Conservation (phyloP, 2,797 vertebrate species). For the Gymnothorax reevesii region DNA sequence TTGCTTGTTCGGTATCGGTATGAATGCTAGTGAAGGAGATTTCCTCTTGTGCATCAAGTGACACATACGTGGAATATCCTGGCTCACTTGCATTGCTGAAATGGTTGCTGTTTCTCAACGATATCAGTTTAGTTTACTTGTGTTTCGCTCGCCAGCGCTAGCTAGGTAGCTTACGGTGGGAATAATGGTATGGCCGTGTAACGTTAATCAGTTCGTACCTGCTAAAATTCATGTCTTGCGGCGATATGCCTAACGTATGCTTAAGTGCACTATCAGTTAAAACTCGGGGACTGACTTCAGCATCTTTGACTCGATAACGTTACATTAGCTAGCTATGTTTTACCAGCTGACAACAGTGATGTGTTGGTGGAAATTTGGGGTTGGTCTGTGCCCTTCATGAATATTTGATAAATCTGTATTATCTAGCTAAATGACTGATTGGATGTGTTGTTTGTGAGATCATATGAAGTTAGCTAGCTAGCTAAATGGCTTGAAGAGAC, state of each 20-base stretch:
- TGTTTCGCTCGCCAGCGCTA: neutral
- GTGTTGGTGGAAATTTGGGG: neutral
- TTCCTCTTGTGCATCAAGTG: neutral
- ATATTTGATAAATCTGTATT: constrained; percentile 1
- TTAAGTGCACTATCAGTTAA: neutral
- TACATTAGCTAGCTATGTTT: neutral
- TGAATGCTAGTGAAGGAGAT: neutral
- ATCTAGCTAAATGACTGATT: neutral
- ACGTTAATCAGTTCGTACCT: neutral
- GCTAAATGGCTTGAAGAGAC: neutral
- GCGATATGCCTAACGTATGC: neutral
- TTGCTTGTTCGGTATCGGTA: neutral
- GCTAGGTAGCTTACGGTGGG: neutral
- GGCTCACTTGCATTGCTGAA: neutral
- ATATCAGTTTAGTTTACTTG: neutral
- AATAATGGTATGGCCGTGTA: neutral
- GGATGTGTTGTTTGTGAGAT: too few relatives aligned
- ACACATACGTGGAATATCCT: neutral
- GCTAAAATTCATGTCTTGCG: neutral
- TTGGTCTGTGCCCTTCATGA: constrained; percentile 10
- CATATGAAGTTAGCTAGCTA: neutral
- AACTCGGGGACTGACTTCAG: neutral
- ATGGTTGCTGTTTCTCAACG: neutral
- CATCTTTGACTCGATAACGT: neutral
- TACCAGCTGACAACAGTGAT: neutral